Percentiles rank a stretch among this genome's conserved stretches.
Evolutionary conservation across 2,888 invertebrate genomes (phyloP).

Genomic region (Chaetogeoica ovagalla): DNA sequence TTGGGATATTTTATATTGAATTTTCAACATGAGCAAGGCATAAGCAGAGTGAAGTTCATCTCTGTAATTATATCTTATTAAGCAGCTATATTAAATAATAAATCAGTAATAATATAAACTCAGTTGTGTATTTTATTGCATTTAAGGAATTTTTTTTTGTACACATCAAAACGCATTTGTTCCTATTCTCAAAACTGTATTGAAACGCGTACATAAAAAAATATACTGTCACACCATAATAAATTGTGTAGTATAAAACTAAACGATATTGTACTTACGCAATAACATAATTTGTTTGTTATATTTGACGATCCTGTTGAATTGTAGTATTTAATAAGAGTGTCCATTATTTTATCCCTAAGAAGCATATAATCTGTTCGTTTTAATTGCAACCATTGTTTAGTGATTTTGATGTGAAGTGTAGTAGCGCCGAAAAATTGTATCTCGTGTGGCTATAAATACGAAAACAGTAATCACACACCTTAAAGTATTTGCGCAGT

Average conservation of each 20-base stretch:
- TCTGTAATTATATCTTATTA: too few relatives aligned
- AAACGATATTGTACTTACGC: constrained; percentile 56
- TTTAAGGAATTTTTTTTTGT: too few relatives aligned
- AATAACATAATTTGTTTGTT: constrained; percentile 47
- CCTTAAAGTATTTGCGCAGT: neutral
- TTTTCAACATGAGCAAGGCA: too few relatives aligned
- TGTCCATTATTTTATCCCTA: constrained; percentile 47
- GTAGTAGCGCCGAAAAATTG: constrained; percentile 94
- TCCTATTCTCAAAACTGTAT: too few relatives aligned
- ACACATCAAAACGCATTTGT: too few relatives aligned
- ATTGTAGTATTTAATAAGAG: constrained; percentile 44
- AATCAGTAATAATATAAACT: too few relatives aligned
- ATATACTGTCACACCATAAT: too few relatives aligned
- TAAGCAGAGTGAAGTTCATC: too few relatives aligned
- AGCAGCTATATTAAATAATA: too few relatives aligned
- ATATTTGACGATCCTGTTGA: constrained; percentile 39
- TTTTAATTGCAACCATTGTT: constrained; percentile 75
- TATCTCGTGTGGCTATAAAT: constrained; percentile 76
- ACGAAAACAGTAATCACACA: neutral
- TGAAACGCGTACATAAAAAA: too few relatives aligned
- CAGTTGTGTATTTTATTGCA: too few relatives aligned
- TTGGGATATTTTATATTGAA: too few relatives aligned
- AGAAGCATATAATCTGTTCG: constrained; percentile 34
- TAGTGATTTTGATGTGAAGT: constrained; percentile 82
- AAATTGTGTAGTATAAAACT: neutral